Conservation (phyloP, 2,113 vertebrate species). For the Hydrochoerus hydrochaeris region DNA sequence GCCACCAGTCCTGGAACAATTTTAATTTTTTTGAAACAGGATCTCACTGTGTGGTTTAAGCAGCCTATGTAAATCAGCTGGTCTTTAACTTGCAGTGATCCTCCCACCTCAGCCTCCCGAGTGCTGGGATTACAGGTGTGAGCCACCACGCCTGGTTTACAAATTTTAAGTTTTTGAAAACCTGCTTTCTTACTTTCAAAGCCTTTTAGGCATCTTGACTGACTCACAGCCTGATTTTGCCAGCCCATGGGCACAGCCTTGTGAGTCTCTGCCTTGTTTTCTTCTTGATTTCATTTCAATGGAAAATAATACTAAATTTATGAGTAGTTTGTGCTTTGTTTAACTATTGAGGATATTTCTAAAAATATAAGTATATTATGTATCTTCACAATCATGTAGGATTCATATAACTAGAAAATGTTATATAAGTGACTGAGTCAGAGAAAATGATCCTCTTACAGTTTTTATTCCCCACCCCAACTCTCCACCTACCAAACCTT, state of each 20-base stretch:
- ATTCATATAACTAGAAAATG: slow-evolving; percentile 5
- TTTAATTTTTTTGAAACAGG: no score
- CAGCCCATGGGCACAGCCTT: neutral
- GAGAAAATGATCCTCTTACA: neutral
- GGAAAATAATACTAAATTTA: neutral
- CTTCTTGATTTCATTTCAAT: neutral
- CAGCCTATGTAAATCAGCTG: no score
- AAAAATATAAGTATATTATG: neutral
- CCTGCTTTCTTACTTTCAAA: neutral
- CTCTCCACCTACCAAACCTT: neutral
- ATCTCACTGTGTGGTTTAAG: no score
- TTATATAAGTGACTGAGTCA: neutral
- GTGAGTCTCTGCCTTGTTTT: neutral
- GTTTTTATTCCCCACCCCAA: neutral
- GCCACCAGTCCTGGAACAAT: no score
- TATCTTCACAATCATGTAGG: neutral
- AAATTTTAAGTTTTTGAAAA: neutral
- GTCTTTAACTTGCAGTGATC: no score
- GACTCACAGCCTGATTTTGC: neutral
- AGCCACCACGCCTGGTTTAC: neutral
- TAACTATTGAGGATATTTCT: neutral
- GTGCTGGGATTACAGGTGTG: no score
- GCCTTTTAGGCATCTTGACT: neutral
- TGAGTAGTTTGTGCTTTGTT: neutral
- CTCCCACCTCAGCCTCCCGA: no score